Evolutionary conservation across 1,140 invertebrate species (phyloP).

Genomic region (Lasioglossum albipes): DNA sequence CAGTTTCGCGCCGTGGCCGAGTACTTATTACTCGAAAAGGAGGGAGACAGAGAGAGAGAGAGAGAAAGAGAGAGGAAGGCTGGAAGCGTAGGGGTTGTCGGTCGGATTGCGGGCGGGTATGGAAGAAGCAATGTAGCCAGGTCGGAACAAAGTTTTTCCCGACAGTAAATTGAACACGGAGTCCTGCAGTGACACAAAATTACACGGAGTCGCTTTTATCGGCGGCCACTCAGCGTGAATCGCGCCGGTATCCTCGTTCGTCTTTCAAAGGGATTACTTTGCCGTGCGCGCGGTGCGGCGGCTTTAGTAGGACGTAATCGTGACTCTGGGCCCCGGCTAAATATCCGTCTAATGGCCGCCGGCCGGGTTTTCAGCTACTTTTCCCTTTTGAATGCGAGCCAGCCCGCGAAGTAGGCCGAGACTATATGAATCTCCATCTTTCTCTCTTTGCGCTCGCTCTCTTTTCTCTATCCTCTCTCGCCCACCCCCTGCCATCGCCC

Average conservation of each 20-base stretch:
- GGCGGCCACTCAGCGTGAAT: conserved; percentile 46
- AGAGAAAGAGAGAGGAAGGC: no score
- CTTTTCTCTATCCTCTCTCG: background rate
- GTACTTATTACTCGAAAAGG: conserved; percentile 11
- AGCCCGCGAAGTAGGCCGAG: conserved; percentile 45
- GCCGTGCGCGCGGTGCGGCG: conserved; percentile 2
- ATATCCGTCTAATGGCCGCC: conserved; percentile 57
- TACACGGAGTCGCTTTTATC: conserved; percentile 46
- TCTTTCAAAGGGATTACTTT: conserved; percentile 56
- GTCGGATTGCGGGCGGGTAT: no score
- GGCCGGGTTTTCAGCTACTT: conserved; percentile 55
- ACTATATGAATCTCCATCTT: background rate
- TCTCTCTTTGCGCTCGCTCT: no score
- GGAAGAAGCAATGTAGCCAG: background rate
- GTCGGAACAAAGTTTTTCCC: conserved; percentile 40
- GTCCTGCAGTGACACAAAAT: conserved; percentile 50
- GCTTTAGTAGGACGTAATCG: conserved; percentile 44
- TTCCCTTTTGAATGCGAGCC: conserved; percentile 59
- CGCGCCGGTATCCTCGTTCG: conserved; percentile 38
- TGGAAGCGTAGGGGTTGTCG: background rate
- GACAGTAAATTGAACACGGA: conserved; percentile 53
- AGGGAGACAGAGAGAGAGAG: background rate
- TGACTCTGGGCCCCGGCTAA: conserved; percentile 32
- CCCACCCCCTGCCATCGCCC: background rate
- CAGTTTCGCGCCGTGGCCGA: conserved; percentile 34